Percentiles rank a stretch among this genome's conserved stretches.
phyloP scores from a whole-genome alignment of 2,888 invertebrate genomes.

The Epirrhoe alternata region DNA sequence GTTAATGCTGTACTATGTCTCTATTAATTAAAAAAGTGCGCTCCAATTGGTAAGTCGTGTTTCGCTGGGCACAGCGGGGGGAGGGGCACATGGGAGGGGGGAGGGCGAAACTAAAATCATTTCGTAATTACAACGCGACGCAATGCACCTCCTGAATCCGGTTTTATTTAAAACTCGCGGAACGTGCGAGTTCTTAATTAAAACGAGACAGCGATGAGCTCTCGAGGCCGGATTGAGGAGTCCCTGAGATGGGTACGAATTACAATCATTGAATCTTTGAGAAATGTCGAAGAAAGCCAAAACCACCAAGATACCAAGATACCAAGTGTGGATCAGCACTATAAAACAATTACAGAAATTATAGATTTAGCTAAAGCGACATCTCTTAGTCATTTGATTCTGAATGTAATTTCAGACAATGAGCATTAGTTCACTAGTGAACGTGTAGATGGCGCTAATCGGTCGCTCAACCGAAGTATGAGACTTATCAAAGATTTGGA shows the following conservation, averaged over 20 bases:
- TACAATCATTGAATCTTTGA: neutral
- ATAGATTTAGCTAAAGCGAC: too few species aligned
- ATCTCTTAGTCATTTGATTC: too few species aligned
- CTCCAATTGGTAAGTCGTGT: constrained; percentile 29
- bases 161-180: neutral
- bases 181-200: neutral
- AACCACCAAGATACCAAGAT: too few species aligned
- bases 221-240: neutral
- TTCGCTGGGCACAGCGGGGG: constrained; percentile 1
- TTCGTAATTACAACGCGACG: constrained; percentile 20
- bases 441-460: too few species aligned
- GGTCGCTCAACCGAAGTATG: too few species aligned
- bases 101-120: constrained; percentile 13
- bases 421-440: too few species aligned
- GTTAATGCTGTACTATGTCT: constrained; percentile 5
- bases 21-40: constrained; percentile 35
- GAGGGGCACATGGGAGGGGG: neutral
- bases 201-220: neutral
- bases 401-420: too few species aligned
- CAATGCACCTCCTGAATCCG: constrained; percentile 19
- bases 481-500: too few species aligned
- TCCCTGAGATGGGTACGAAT: neutral
- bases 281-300: too few species aligned
- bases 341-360: too few species aligned
- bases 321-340: too few species aligned